phyloP scores from a whole-genome alignment of 2,113 vertebrate genomes.

The Oophaga pumilio region DNA sequence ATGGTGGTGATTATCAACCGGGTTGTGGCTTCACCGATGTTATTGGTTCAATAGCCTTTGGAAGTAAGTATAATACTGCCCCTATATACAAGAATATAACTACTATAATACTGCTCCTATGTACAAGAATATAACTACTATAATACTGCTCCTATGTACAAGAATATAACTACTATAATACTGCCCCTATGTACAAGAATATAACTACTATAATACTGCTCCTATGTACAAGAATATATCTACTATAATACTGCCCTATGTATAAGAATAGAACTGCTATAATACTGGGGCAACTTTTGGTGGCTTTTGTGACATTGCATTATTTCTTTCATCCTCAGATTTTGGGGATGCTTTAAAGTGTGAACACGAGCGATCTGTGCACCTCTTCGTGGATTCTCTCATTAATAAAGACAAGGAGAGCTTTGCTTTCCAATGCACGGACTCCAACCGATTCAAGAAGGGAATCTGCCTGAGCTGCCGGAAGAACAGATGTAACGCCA shows the following conservation, averaged over 20 bases:
- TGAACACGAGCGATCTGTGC: conserved; percentile 89
- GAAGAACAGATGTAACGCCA: conserved; percentile 91
- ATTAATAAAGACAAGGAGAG: conserved; percentile 90
- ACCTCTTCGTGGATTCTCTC: conserved; percentile 93
- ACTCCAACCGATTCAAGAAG: conserved; percentile 89
- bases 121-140: background rate
- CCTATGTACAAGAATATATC: background rate
- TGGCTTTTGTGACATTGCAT: background rate
- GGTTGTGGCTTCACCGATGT: conserved; percentile 85
- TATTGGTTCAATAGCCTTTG: conserved; percentile 78
- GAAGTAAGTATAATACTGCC: conserved; percentile 77
- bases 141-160: conserved; percentile 16
- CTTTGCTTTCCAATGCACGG: conserved; percentile 89
- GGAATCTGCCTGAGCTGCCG: conserved; percentile 97
- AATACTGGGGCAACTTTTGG: background rate
- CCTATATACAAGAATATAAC: background rate
- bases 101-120: background rate
- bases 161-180: conserved; percentile 1
- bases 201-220: background rate
- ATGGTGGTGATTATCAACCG: conserved; percentile 90
- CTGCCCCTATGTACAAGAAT: background rate
- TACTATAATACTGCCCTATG: background rate
- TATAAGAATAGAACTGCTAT: background rate
- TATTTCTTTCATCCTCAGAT: conserved; percentile 66
- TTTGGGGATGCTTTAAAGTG: conserved; percentile 87